phyloP scores from a whole-genome alignment of 2,113 vertebrate species.

The Archocentrus centrarchus region DNA sequence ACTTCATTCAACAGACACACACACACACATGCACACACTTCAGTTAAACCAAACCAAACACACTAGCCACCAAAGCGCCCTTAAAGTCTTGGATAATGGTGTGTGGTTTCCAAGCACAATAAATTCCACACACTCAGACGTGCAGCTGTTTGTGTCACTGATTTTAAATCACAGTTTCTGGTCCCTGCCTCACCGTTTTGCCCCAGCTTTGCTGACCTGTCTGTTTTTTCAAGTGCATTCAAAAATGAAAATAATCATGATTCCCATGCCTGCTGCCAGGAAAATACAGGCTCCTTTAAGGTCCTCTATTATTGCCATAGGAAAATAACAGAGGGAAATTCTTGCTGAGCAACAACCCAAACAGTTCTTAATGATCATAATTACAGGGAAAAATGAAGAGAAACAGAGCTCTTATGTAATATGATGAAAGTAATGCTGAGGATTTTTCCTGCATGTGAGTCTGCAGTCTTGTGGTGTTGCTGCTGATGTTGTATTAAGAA shows the following conservation, averaged over 20 bases:
- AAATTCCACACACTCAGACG: not conserved
- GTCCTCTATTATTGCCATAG: constrained; percentile 46
- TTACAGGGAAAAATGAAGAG: constrained; percentile 30
- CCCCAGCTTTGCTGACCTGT: constrained; percentile 14
- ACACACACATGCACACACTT: not conserved
- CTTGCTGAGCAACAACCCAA: constrained; percentile 46
- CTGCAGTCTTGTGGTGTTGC: not conserved
- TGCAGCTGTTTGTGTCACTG: not conserved
- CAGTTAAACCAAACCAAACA: not conserved
- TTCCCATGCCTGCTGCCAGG: constrained; percentile 61
- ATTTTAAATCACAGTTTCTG: not conserved
- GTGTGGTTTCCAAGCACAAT: constrained; percentile 9
- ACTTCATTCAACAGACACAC: not conserved
- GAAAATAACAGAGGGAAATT: constrained; percentile 53
- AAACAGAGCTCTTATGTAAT: constrained; percentile 19
- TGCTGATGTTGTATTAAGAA: not conserved
- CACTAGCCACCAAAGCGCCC: not conserved
- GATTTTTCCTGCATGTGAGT: not conserved
- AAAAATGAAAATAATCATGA: constrained; percentile 28
- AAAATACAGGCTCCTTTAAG: constrained; percentile 60
- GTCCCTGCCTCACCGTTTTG: not conserved
- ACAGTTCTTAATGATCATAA: constrained; percentile 43
- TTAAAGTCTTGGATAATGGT: not conserved
- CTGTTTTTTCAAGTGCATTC: constrained; percentile 10
- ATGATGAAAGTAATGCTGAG: not conserved